Conservation (phyloP, 2,113 vertebrate genomes). For the Microtus oregoni region DNA sequence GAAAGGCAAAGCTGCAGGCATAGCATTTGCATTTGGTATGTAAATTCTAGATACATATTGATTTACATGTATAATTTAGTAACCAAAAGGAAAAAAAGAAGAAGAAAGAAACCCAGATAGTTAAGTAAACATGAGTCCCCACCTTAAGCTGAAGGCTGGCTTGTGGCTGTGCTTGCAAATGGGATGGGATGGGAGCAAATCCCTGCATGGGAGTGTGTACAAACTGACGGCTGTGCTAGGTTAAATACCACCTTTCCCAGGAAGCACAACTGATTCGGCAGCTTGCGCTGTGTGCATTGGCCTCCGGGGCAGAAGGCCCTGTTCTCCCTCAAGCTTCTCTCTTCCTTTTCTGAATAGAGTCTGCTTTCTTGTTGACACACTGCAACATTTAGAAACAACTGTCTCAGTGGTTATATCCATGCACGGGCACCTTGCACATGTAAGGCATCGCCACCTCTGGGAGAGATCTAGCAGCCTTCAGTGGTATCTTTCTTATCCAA, state of each 20-base stretch:
- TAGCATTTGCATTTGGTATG: constrained; percentile 75
- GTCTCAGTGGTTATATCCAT: neutral
- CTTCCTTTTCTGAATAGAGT: neutral
- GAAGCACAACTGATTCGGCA: constrained; percentile 48
- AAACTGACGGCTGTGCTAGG: constrained; percentile 74
- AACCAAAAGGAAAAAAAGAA: constrained; percentile 52
- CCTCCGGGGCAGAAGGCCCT: constrained; percentile 55
- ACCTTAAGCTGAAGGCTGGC: constrained; percentile 75
- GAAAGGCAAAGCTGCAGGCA: constrained; percentile 40
- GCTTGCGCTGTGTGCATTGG: constrained; percentile 41
- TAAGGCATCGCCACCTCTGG: neutral
- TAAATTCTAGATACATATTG: constrained; percentile 74
- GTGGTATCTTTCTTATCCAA: neutral
- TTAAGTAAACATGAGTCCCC: constrained; percentile 76
- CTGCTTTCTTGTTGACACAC: neutral
- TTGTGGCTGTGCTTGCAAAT: constrained; percentile 75
- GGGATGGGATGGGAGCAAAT: constrained; percentile 44
- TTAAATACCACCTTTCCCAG: constrained; percentile 80
- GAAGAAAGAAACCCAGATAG: constrained; percentile 28
- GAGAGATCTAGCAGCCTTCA: neutral
- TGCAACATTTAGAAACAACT: neutral
- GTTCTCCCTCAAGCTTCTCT: neutral
- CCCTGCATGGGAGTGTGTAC: constrained; percentile 68
- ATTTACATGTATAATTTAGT: constrained; percentile 73
- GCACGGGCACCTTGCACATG: neutral